Evolutionary conservation across 2,113 vertebrate species (phyloP), one percentile per base, ranked within the genome.

Genomic region (Aplodontia rufa): DNA sequence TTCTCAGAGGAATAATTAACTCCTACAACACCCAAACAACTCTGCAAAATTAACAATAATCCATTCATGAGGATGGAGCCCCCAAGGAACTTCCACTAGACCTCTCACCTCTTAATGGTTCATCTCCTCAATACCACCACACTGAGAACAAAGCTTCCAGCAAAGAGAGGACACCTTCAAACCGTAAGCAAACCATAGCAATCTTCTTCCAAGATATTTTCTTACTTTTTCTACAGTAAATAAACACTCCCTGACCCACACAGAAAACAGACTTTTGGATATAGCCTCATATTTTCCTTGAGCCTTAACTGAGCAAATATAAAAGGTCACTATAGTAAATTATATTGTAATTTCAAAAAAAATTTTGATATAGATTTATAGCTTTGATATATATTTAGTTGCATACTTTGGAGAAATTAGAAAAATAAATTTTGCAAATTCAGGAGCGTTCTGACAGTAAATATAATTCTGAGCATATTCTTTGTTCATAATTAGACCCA

Each of bases 401-500:
- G 28, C 24, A 66, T 58, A 72, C 37, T 87, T 47, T 79, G 6
- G 16, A 84, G 35, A 94, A 90, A 87, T 80, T 20, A 91, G 40
- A 96, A 66, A 93, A 93, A 82, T 64, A 55, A 83, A 82, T 17
- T 22, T 92, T 37, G 32, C 40, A 69, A 64, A 53, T 60, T 37
- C 11, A 17, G 14, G 17, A 66, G 12, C 35, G 4, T 62, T 14
- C 60, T 64, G 17, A n/a, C 30, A 81, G 8, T 37, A 64, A 76
- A 71, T 47, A 60, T 2, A 80, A 37, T 64, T 37, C 40, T 49
- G 28, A 71, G 11, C 6, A 4, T 60, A 66, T 19, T 45, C 71
- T 83, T 55, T 74, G 30, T 26, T 91, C 30, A 55, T 68, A 68
- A 66, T 30, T 24, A 20, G 14, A 72, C 37, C 51, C 30, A 82